phyloP scores from a whole-genome alignment of 1,140 invertebrate species.

The Nasonia giraulti region DNA sequence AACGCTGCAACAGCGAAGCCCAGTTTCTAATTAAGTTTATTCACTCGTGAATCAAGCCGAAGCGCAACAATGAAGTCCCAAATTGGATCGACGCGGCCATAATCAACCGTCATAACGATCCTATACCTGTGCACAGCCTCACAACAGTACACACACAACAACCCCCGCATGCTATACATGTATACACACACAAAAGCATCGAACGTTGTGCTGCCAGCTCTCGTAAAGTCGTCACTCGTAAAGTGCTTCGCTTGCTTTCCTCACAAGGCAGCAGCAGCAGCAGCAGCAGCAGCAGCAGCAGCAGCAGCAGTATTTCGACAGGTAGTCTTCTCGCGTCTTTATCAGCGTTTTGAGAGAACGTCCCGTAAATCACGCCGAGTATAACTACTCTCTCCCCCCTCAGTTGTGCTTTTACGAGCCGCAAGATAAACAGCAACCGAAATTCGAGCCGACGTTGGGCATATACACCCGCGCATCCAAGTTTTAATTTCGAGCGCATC shows the following conservation, averaged over 20 bases:
- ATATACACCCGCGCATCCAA: no score
- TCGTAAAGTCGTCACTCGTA: slow-evolving; percentile 1
- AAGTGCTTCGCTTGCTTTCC: neutral
- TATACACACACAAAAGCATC: neutral
- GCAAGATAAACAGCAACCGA: neutral
- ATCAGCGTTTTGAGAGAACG: neutral
- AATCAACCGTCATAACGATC: neutral
- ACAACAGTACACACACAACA: no score
- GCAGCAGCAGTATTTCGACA: neutral
- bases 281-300: neutral
- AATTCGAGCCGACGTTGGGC: neutral
- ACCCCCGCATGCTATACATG: no score
- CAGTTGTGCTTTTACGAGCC: neutral
- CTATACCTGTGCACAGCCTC: neutral
- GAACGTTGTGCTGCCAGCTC: neutral
- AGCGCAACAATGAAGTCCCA: neutral
- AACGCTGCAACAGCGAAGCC: neutral
- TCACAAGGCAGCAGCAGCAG: neutral
- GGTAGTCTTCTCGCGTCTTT: neutral
- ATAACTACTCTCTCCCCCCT: neutral
- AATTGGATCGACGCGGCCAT: neutral
- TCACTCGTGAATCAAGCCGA: neutral
- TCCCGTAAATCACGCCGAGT: neutral
- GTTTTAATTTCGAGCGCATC: no score
- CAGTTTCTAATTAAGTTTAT: neutral